phyloP scores from a whole-genome alignment of 2,113 vertebrate species.

The Stigmatopora nigra region DNA sequence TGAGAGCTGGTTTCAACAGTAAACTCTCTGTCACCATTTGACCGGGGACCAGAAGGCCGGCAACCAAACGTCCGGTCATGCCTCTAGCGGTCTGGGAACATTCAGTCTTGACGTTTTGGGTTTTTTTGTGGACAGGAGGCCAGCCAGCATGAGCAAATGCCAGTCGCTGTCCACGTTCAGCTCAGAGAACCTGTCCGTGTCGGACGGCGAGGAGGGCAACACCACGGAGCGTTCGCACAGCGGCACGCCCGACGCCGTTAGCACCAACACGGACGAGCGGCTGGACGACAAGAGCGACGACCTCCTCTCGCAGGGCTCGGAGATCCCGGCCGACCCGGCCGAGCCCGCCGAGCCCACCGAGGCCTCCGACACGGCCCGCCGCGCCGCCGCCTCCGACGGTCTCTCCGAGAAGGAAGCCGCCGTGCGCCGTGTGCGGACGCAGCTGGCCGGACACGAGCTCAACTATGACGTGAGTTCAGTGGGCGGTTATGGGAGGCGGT shows the following conservation, averaged over 20 bases:
- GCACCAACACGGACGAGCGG: slow-evolving; percentile 85
- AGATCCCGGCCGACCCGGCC: slow-evolving; percentile 78
- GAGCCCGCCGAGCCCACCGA: slow-evolving; percentile 67
- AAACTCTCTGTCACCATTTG: no score
- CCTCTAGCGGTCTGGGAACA: no score
- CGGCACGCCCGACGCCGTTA: slow-evolving; percentile 84
- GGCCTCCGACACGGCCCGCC: slow-evolving; percentile 68
- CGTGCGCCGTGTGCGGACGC: slow-evolving; percentile 72
- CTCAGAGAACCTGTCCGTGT: slow-evolving; percentile 82
- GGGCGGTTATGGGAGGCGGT: no score
- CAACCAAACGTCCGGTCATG: no score
- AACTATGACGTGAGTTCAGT: slow-evolving; percentile 73
- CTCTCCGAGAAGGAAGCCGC: slow-evolving; percentile 75
- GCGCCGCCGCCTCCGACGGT: slow-evolving; percentile 69
- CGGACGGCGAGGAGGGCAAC: slow-evolving; percentile 86
- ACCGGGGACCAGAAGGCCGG: no score
- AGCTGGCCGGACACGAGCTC: slow-evolving; percentile 72
- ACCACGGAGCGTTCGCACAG: slow-evolving; percentile 87
- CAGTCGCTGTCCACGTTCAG: slow-evolving; percentile 88
- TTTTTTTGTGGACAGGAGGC: slow-evolving; percentile 59
- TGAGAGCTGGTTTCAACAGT: no score
- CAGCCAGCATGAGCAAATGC: slow-evolving; percentile 77
- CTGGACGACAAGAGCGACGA: slow-evolving; percentile 84
- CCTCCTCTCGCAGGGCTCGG: slow-evolving; percentile 81
- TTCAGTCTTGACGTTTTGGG: neutral